phyloP scores from a whole-genome alignment of 1,140 invertebrate genomes.

The Heliconius eleuchia region DNA sequence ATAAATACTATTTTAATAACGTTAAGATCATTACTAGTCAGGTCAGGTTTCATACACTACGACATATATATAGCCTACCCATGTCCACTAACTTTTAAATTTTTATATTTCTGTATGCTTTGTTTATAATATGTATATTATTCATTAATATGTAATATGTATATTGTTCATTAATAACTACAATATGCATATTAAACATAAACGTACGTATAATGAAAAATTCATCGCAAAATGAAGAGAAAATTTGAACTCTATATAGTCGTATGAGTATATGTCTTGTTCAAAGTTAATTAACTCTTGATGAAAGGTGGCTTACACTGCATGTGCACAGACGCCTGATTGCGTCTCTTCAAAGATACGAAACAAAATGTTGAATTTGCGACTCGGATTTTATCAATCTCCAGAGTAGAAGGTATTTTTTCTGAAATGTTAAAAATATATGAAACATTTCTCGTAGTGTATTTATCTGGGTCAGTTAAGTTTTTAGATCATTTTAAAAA shows the following conservation, averaged over 20 bases:
- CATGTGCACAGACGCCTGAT: neutral
- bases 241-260: neutral
- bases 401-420: neutral
- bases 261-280: neutral
- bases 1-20: too few species aligned
- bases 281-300: slow-evolving; percentile 9
- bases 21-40: too few species aligned
- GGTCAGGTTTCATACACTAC: too few species aligned
- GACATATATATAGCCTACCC: too few species aligned
- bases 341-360: neutral
- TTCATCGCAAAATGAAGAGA: neutral
- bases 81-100: too few species aligned
- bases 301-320: slow-evolving; percentile 10
- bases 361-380: slow-evolving; percentile 4
- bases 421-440: neutral
- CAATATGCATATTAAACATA: too few species aligned
- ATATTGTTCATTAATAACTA: too few species aligned
- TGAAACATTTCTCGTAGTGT: neutral
- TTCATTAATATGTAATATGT: too few species aligned
- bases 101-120: too few species aligned
- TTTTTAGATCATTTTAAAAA: neutral
- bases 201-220: too few species aligned
- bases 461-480: neutral
- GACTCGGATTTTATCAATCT: neutral
- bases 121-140: too few species aligned